A percentile compares a stretch with the other conserved stretches of the same genome.
Conservation (phyloP, 1,140 invertebrate species). For the Calephelis virginiensis region DNA sequence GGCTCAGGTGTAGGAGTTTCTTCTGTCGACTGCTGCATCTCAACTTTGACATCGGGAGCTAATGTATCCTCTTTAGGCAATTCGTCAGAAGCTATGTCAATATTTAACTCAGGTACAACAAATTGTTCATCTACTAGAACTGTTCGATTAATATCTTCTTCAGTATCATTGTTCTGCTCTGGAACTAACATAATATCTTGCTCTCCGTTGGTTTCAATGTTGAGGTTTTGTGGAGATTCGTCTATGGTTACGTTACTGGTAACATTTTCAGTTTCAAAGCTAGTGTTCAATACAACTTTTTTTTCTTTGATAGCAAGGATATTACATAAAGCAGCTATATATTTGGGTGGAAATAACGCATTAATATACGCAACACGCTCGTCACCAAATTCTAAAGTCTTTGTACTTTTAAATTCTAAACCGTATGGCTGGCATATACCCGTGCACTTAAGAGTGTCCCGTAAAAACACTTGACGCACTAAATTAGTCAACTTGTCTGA, state of each 20-base stretch:
- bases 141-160: constrained; percentile 49
- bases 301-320: constrained; percentile 82
- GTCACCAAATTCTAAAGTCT: constrained; percentile 66
- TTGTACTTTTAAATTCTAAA: constrained; percentile 80
- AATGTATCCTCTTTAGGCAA: constrained; percentile 49
- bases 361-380: constrained; percentile 77
- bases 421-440: constrained; percentile 79
- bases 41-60: constrained; percentile 47
- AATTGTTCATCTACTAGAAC: constrained; percentile 47
- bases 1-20: constrained; percentile 39
- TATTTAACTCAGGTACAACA: constrained; percentile 44
- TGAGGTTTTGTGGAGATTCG: constrained; percentile 54
- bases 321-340: constrained; percentile 88
- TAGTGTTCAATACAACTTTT: constrained; percentile 83
- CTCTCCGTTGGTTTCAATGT: constrained; percentile 54
- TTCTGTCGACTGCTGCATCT: constrained; percentile 30
- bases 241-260: constrained; percentile 75
- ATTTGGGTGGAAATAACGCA: constrained; percentile 82
- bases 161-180: constrained; percentile 48
- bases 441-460: constrained; percentile 78
- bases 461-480: constrained; percentile 77
- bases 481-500: constrained; percentile 78
- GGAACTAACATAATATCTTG: constrained; percentile 57
- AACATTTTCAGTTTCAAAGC: constrained; percentile 75
- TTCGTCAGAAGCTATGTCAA: constrained; percentile 44